Conservation (phyloP, 2,113 vertebrate species). For the Phalacrocorax pelagicus region DNA sequence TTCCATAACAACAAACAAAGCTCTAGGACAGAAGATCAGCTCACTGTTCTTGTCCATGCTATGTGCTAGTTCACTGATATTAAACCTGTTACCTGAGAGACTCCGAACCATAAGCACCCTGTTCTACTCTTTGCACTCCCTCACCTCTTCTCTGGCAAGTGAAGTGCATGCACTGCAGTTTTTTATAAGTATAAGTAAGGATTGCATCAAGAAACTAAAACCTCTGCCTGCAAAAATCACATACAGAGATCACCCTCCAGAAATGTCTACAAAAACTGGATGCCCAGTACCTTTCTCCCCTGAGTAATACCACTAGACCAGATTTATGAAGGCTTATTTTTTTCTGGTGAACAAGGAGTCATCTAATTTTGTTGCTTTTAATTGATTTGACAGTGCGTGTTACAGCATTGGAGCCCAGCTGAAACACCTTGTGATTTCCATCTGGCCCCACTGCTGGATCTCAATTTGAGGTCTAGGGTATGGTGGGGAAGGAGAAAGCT, state of each 20-base stretch:
- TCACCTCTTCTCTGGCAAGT: neutral
- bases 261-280: neutral
- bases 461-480: neutral
- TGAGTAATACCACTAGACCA: neutral
- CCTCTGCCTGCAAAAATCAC: neutral
- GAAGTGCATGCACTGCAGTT: neutral
- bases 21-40: neutral
- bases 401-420: fast-evolving
- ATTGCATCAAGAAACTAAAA: neutral
- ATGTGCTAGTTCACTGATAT: neutral
- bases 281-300: neutral
- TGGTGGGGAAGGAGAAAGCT: neutral
- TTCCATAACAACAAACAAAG: neutral
- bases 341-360: neutral
- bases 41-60: neutral
- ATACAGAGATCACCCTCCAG: neutral
- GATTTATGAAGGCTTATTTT: neutral
- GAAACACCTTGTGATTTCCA: fast-evolving
- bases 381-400: neutral
- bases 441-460: neutral
- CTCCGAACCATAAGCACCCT: neutral
- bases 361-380: neutral
- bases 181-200: neutral
- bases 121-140: neutral
- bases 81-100: neutral